phyloP scores from a whole-genome alignment of 2,797 vertebrate species.

The Harpagifer antarcticus region DNA sequence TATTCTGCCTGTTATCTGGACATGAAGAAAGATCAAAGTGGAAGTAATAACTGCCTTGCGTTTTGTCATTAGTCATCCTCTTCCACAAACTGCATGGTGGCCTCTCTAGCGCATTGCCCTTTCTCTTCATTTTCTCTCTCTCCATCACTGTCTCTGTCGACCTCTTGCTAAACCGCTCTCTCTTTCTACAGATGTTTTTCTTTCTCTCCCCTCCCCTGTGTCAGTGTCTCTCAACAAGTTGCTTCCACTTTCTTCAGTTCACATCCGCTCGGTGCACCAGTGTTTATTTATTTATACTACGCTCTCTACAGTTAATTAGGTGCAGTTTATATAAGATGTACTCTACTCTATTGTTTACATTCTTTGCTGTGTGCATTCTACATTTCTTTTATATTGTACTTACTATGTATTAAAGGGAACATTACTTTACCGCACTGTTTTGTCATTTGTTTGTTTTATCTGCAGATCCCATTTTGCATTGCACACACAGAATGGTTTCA shows the following conservation, averaged over 20 bases:
- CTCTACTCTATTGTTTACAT: not conserved
- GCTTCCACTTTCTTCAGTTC: slow-evolving; percentile 12
- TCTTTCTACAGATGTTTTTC: slow-evolving; percentile 33
- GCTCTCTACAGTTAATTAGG: not conserved
- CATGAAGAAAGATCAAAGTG: slow-evolving; percentile 10
- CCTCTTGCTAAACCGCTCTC: slow-evolving; percentile 18
- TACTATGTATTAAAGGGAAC: not conserved
- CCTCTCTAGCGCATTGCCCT: not conserved
- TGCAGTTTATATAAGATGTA: not conserved
- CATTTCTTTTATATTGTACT: not conserved
- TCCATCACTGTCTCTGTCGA: slow-evolving; percentile 10
- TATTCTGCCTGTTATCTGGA: not conserved
- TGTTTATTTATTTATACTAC: not conserved
- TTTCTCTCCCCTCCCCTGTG: slow-evolving; percentile 4
- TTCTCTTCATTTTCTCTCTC: slow-evolving; percentile 6
- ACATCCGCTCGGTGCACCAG: not conserved
- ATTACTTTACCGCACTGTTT: not conserved
- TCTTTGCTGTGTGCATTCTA: not conserved
- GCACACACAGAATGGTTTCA: not conserved
- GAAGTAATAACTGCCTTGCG: not conserved
- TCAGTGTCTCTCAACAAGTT: slow-evolving; percentile 17
- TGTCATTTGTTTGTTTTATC: not conserved
- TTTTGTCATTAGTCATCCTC: not conserved
- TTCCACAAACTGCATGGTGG: not conserved
- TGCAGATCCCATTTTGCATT: not conserved